Conservation (phyloP, 2,113 vertebrate species). For the Pyrgilauda ruficollis region DNA sequence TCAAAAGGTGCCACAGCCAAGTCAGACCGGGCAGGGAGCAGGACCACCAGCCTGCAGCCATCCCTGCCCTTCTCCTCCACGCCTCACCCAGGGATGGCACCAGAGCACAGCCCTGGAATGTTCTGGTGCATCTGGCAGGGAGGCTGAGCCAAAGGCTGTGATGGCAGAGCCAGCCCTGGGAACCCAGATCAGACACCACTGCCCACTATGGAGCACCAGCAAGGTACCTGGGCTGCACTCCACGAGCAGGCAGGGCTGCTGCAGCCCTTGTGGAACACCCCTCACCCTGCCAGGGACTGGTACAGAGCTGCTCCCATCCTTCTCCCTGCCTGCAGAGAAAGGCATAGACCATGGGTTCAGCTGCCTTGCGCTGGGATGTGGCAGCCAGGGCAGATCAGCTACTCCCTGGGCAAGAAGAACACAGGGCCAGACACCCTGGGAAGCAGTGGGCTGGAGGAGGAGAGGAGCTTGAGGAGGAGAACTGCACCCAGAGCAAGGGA, state of each 20-base stretch:
- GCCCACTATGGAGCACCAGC: background rate
- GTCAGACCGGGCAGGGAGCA: background rate
- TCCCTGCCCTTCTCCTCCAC: background rate
- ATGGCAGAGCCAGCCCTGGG: background rate
- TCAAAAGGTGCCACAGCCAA: background rate
- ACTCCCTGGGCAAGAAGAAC: background rate
- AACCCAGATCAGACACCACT: background rate
- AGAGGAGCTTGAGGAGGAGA: background rate
- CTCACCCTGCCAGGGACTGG: background rate
- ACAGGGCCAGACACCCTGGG: background rate
- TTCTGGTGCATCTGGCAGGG: background rate
- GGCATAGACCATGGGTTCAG: background rate
- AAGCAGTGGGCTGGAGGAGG: background rate
- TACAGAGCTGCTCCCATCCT: background rate
- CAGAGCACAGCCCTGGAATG: fast-evolving
- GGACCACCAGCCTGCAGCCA: background rate
- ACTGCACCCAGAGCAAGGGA: background rate
- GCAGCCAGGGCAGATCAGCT: background rate
- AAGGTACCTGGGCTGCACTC: background rate
- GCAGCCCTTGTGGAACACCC: background rate
- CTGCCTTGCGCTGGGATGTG: background rate
- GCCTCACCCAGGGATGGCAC: fast-evolving
- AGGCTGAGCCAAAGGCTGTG: background rate
- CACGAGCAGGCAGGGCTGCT: background rate
- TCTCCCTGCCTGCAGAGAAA: background rate